Evolutionary conservation across 1,140 invertebrate species (phyloP).

Genomic region (Hylaeus anthracinus): DNA sequence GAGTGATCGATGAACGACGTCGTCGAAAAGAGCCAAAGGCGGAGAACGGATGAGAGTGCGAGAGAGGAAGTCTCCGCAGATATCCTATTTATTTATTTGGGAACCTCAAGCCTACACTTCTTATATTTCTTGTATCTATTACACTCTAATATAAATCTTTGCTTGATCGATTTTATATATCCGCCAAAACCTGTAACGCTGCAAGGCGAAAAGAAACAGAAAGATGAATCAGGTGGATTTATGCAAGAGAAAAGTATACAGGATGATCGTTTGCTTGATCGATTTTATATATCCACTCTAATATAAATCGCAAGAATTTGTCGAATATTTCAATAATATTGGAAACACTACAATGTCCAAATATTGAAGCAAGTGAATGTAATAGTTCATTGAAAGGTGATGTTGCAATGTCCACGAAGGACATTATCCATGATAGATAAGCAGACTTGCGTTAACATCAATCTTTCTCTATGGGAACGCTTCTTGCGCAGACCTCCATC

Average conservation of each 20-base stretch:
- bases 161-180: conserved; percentile 91
- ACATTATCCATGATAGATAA: conserved; percentile 6
- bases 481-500: not conserved
- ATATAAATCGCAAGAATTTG: no score
- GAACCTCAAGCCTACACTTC: no score
- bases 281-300: no score
- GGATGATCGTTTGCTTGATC: conserved; percentile 65
- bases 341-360: no score
- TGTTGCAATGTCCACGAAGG: not conserved
- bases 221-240: conserved; percentile 62
- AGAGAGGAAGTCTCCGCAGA: no score
- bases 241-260: conserved; percentile 71
- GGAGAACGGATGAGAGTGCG: no score
- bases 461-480: not conserved
- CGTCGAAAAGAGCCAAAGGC: not conserved
- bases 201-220: conserved; percentile 67
- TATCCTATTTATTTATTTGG: no score
- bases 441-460: not conserved
- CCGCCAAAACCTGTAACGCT: conserved; percentile 83
- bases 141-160: conserved; percentile 76
- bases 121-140: no score
- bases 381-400: not conserved
- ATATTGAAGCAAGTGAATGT: no score
- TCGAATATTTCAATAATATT: no score
- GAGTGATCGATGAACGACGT: conserved; percentile 33